Evolutionary conservation across 2,888 invertebrate genomes (phyloP).

Genomic region (Diadegma fenestrale): DNA sequence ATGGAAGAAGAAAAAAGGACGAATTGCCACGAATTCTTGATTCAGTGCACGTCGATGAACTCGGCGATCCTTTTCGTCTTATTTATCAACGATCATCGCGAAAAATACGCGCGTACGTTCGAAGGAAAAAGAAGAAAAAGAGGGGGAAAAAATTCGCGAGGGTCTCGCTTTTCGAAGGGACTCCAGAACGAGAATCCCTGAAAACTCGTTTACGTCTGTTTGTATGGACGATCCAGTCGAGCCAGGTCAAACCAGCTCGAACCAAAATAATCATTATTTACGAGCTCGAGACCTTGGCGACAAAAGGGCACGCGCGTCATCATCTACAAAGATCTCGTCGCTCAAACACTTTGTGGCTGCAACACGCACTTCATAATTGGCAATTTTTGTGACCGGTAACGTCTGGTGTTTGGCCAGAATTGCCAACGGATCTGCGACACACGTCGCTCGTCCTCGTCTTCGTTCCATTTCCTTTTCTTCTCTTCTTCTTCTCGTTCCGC

Average conservation of each 20-base stretch:
- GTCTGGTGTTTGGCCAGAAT: constrained; percentile 38
- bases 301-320: background rate
- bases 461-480: constrained; percentile 1
- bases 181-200: constrained; percentile 30
- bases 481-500: background rate
- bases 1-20: background rate
- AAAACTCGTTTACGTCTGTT: constrained; percentile 2
- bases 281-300: background rate
- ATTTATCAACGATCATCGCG: background rate
- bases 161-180: constrained; percentile 29
- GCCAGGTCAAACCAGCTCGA: constrained; percentile 40
- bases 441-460: constrained; percentile 23
- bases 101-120: background rate
- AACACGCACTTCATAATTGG: constrained; percentile 57
- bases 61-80: background rate
- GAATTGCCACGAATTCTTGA: background rate
- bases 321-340: background rate
- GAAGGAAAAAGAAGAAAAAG: constrained; percentile 2
- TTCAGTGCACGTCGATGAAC: background rate
- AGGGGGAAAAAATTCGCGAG: constrained; percentile 13
- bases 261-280: constrained; percentile 57
- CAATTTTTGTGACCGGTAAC: constrained; percentile 64
- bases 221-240: constrained; percentile 8
- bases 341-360: background rate
- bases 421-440: background rate